phyloP scores from a whole-genome alignment of 2,797 vertebrate species.

The Heliangelus exortis region DNA sequence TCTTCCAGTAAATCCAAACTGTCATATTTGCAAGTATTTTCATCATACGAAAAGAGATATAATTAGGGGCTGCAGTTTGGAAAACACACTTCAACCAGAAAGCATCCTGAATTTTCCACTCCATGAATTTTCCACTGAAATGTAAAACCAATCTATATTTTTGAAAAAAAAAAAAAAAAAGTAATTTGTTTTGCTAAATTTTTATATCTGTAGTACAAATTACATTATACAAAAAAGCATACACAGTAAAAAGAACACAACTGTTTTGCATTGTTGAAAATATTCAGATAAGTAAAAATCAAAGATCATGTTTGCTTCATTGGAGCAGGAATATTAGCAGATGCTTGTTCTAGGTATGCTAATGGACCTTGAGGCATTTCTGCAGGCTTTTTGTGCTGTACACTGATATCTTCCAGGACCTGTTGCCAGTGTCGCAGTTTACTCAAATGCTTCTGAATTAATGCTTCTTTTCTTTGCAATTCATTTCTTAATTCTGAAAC shows the following conservation, averaged over 20 bases:
- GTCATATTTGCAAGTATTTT: neutral
- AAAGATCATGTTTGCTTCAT: slow-evolving; percentile 86
- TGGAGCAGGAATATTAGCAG: slow-evolving; percentile 92
- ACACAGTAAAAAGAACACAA: neutral
- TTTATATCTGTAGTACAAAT: slow-evolving; percentile 11
- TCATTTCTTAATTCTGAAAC: slow-evolving; percentile 95
- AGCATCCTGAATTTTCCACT: neutral
- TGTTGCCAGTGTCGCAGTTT: slow-evolving; percentile 97
- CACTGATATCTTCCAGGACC: slow-evolving; percentile 91
- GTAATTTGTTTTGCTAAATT: neutral
- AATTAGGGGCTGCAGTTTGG: neutral
- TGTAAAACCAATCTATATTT: neutral
- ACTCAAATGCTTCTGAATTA: slow-evolving; percentile 94
- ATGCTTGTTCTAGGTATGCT: slow-evolving; percentile 94
- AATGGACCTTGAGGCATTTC: slow-evolving; percentile 91
- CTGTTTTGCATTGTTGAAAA: neutral
- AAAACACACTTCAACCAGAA: neutral
- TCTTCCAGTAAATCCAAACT: neutral
- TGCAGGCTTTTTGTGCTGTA: slow-evolving; percentile 91
- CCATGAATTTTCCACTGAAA: neutral
- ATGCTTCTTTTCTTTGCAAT: slow-evolving; percentile 91
- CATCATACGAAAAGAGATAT: neutral
- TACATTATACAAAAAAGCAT: slow-evolving; percentile 9
- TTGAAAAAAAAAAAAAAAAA: fast-evolving
- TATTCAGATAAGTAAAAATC: neutral